Evolutionary conservation across 2,797 vertebrate species (phyloP).

Genomic region (Urophycis tenuis): DNA sequence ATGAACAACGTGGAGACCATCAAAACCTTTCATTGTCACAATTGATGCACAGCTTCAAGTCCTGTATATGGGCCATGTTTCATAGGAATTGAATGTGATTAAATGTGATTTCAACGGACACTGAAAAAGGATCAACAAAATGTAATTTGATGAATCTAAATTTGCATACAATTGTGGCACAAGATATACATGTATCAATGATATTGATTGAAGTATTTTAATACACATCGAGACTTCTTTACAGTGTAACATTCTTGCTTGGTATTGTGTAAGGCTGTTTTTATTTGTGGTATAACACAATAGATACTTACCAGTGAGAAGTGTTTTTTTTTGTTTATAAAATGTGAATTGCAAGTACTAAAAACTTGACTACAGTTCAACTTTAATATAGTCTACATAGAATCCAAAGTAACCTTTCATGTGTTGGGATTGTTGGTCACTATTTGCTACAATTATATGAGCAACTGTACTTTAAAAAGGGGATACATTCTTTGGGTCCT

Average conservation of each 20-base stretch:
- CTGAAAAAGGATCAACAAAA: constrained; percentile 16
- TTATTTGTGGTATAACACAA: background rate
- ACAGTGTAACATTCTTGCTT: background rate
- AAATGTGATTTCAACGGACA: background rate
- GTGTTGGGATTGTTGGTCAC: no score
- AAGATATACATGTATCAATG: constrained; percentile 39
- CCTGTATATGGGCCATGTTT: background rate
- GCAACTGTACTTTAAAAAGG: background rate
- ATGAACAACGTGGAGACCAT: constrained; percentile 21
- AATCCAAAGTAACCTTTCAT: no score
- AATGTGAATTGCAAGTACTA: background rate
- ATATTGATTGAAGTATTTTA: background rate
- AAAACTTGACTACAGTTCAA: no score
- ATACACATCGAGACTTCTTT: background rate
- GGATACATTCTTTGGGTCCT: background rate
- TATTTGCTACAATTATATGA: background rate
- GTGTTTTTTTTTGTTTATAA: background rate
- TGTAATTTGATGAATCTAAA: constrained; percentile 1
- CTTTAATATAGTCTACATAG: no score
- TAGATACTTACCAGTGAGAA: background rate
- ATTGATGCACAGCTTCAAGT: constrained; percentile 38
- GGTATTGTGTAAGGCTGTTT: background rate
- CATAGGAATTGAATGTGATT: background rate
- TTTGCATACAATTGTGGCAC: constrained; percentile 15
- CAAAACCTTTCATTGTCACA: constrained; percentile 35